These are phyloP conservation scores for Lipophrys pholis DNA, from an alignment of 2,113 vertebrate species.

Conservation along the genomic window DNA sequence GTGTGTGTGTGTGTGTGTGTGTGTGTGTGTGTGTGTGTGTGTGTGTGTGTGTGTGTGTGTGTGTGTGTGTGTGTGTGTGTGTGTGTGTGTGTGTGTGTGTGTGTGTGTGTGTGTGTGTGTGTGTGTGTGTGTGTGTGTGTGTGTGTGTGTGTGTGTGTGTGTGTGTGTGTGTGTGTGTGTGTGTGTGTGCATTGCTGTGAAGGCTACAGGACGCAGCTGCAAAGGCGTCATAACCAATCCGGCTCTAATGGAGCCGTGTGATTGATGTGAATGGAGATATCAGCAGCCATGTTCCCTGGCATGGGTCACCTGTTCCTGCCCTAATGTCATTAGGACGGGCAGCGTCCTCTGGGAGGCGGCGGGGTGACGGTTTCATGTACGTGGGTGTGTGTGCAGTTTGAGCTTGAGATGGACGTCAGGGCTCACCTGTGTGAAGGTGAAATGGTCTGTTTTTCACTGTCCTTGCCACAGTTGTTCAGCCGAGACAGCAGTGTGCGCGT, in stretches of 20 bases:
- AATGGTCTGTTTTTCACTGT: slow-evolving; percentile 23
- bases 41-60: background rate
- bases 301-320: slow-evolving; percentile 61
- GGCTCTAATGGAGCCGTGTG: slow-evolving; percentile 50
- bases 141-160: background rate
- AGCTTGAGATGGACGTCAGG: background rate
- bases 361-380: background rate
- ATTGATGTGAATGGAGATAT: slow-evolving; percentile 60
- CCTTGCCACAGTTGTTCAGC: slow-evolving; percentile 13
- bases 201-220: slow-evolving; percentile 61
- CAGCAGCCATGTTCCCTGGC: slow-evolving; percentile 55
- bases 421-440: slow-evolving; percentile 47
- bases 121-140: no score
- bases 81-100: slow-evolving; percentile 7
- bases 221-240: slow-evolving; percentile 55
- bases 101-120: background rate
- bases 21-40: no score
- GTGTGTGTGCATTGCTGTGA: background rate
- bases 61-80: no score
- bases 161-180: slow-evolving; percentile 2
- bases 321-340: slow-evolving; percentile 59
- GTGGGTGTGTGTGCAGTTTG: background rate
- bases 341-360: slow-evolving; percentile 15
- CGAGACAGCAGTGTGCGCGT: background rate
- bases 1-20: slow-evolving; percentile 7